These are phyloP conservation scores for Pelodytes ibericus DNA, from an alignment of 2,797 vertebrate genomes.

Conservation along the genomic window DNA sequence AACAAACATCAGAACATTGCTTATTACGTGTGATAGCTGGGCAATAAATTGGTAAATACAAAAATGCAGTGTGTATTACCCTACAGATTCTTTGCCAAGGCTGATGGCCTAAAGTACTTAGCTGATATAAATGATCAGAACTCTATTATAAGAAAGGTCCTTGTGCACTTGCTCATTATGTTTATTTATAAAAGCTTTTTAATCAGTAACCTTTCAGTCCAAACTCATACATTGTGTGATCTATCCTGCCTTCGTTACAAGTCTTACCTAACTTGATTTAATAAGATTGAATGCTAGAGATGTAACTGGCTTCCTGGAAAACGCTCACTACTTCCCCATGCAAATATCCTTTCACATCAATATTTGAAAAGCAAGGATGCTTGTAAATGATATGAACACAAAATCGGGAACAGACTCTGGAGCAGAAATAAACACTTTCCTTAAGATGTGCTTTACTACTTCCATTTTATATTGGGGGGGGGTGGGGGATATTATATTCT, in stretches of 20 bases:
- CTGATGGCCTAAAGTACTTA: background rate
- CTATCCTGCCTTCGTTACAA: background rate
- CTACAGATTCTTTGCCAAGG: background rate
- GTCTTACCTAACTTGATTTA: background rate
- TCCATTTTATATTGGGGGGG: too few relatives aligned
- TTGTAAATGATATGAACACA: background rate
- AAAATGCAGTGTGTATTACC: background rate
- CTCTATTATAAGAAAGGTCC: slow-evolving; percentile 4
- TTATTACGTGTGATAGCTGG: background rate
- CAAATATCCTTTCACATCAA: background rate
- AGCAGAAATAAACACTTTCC: too few relatives aligned
- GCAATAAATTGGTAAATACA: background rate
- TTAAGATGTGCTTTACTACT: too few relatives aligned
- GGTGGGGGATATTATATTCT: too few relatives aligned
- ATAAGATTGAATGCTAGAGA: background rate
- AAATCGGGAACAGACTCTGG: too few relatives aligned
- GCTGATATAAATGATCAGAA: background rate
- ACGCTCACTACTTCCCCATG: background rate
- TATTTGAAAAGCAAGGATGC: background rate
- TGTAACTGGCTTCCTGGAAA: background rate
- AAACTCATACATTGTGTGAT: background rate
- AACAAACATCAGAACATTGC: too few relatives aligned
- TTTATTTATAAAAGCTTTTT: slow-evolving; percentile 32
- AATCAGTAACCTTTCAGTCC: slow-evolving; percentile 14
- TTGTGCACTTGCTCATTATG: slow-evolving; percentile 14